phyloP scores from a whole-genome alignment of 2,888 invertebrate genomes.

The Himalopsyche anomala region DNA sequence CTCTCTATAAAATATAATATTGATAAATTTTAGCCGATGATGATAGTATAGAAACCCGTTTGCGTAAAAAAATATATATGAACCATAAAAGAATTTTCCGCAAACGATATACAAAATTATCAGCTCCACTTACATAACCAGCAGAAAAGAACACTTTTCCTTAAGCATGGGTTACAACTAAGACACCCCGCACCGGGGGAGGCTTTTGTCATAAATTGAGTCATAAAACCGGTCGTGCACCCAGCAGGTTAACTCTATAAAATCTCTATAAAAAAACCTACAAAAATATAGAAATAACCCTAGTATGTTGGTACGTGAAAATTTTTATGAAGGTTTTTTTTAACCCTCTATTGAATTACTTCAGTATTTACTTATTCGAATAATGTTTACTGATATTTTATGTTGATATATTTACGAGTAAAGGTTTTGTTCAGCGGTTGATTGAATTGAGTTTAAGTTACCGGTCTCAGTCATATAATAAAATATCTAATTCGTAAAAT shows the following conservation, averaged over 20 bases:
- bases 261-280: constrained; percentile 52
- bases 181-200: constrained; percentile 8
- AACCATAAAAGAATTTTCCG: constrained; percentile 43
- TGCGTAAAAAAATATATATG: constrained; percentile 18
- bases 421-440: too few relatives aligned
- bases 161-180: constrained; percentile 41
- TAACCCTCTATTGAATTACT: constrained; percentile 6
- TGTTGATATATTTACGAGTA: too few relatives aligned
- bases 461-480: too few relatives aligned
- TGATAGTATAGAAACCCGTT: constrained; percentile 17
- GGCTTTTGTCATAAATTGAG: constrained; percentile 60
- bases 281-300: constrained; percentile 38
- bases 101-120: constrained; percentile 42
- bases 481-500: too few relatives aligned
- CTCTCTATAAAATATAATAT: neutral
- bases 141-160: constrained; percentile 52
- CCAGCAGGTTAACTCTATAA: constrained; percentile 61
- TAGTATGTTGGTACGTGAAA: neutral
- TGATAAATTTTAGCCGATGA: constrained; percentile 4
- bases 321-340: neutral
- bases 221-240: constrained; percentile 55
- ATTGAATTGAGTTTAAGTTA: too few relatives aligned
- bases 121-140: constrained; percentile 28
- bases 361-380: too few relatives aligned
- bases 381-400: too few relatives aligned